Percentiles rank a stretch among this genome's conserved stretches.
These are phyloP conservation scores for Trichomycterus rosablanca DNA, from an alignment of 2,113 vertebrate genomes.

Conservation along the genomic window DNA sequence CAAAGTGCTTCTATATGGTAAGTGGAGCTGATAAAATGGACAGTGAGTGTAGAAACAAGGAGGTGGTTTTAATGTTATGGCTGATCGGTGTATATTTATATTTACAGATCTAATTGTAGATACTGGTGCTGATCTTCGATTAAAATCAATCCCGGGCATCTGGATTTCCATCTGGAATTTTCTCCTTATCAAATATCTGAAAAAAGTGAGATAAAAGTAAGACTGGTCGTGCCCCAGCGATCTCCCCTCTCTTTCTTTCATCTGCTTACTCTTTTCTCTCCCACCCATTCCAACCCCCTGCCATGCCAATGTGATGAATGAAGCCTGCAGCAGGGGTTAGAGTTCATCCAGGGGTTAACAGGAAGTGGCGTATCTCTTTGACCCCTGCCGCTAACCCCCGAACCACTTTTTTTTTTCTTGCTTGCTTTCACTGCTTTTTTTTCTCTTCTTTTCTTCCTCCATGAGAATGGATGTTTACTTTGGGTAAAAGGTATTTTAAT, in stretches of 20 bases:
- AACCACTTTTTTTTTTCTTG: slow-evolving; percentile 57
- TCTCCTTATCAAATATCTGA: no score
- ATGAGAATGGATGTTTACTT: slow-evolving; percentile 22
- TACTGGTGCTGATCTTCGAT: no score
- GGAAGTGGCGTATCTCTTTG: slow-evolving; percentile 66
- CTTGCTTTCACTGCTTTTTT: slow-evolving; percentile 24
- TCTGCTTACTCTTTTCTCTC: slow-evolving; percentile 6
- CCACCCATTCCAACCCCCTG: slow-evolving; percentile 40
- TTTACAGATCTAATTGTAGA: no score
- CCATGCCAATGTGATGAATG: slow-evolving; percentile 42
- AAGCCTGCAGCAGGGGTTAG: slow-evolving; percentile 57
- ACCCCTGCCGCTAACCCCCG: slow-evolving; percentile 59
- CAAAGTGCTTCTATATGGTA: no score
- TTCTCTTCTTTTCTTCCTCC: slow-evolving; percentile 8
- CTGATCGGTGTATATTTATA: no score
- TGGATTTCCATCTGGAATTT: no score
- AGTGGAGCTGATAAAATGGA: no score
- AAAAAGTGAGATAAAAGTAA: slow-evolving; percentile 1
- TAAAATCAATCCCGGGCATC: no score
- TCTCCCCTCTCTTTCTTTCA: slow-evolving; percentile 22
- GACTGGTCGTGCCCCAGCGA: slow-evolving; percentile 1
- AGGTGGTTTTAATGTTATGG: no score
- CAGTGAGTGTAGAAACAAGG: no score
- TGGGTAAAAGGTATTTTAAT: slow-evolving; percentile 14
- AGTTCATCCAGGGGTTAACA: slow-evolving; percentile 68